Percentiles rank a stretch among this genome's conserved stretches.
Evolutionary conservation across 2,888 invertebrate genomes (phyloP).

Genomic region (Argyresthia albistria): DNA sequence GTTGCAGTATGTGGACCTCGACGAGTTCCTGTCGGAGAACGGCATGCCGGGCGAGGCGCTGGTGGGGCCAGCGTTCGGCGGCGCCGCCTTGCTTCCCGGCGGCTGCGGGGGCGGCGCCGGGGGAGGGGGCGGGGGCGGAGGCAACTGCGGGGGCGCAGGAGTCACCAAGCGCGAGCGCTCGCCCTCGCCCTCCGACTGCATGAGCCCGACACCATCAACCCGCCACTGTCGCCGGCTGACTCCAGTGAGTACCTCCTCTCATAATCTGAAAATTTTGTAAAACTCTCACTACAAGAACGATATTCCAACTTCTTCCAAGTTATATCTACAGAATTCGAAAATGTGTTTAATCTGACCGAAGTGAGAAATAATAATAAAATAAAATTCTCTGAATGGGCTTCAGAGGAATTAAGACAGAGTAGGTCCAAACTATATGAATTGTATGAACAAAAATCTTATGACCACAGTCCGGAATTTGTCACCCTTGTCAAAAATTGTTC

Average conservation of each 20-base stretch:
- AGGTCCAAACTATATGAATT: too few relatives aligned
- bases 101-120: conserved; percentile 70
- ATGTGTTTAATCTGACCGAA: too few relatives aligned
- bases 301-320: too few relatives aligned
- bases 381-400: too few relatives aligned
- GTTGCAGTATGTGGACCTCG: conserved; percentile 94
- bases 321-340: too few relatives aligned
- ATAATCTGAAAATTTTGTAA: too few relatives aligned
- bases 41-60: conserved; percentile 89
- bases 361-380: too few relatives aligned
- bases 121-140: conserved; percentile 28
- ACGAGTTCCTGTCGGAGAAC: conserved; percentile 97
- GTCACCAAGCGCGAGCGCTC: conserved; percentile 90
- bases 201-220: conserved; percentile 90
- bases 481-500: too few relatives aligned
- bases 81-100: conserved; percentile 68
- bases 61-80: conserved; percentile 74
- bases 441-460: too few relatives aligned
- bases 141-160: conserved; percentile 75
- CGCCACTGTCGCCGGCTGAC: conserved; percentile 90
- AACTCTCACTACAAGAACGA: too few relatives aligned
- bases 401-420: too few relatives aligned
- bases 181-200: conserved; percentile 90
- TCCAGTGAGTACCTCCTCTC: conserved; percentile 79
- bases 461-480: too few relatives aligned